Evolutionary conservation across 2,888 invertebrate species (phyloP).

Genomic region (Xylophagus ater): DNA sequence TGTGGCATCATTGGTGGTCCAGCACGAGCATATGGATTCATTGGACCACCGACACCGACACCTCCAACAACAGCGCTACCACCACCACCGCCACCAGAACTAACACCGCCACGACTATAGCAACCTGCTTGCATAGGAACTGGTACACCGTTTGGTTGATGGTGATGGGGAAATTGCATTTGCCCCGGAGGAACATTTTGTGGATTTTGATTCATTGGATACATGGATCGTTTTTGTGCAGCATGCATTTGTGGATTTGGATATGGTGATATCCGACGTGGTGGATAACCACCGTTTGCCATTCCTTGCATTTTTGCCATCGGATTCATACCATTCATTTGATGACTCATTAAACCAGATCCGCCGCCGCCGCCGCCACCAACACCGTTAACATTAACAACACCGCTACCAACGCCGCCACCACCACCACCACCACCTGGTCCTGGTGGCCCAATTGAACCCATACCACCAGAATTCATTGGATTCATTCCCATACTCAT

Average conservation of each 20-base stretch:
- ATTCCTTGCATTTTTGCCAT: conserved; percentile 48
- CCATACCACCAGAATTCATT: conserved; percentile 18
- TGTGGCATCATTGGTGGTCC: conserved; percentile 30
- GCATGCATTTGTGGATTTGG: conserved; percentile 78
- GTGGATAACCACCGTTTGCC: conserved; percentile 48
- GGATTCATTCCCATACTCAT: conserved; percentile 53
- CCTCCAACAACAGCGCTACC: too few species aligned
- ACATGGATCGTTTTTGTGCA: conserved; percentile 54
- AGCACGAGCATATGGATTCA: conserved; percentile 28
- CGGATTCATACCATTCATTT: conserved; percentile 55
- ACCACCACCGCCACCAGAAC: too few species aligned
- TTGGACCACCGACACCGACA: too few species aligned
- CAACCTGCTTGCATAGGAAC: conserved; percentile 43
- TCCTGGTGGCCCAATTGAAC: too few species aligned
- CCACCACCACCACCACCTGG: too few species aligned
- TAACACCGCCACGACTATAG: conserved; percentile 28
- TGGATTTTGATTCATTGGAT: conserved; percentile 45
- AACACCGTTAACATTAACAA: conserved; percentile 42
- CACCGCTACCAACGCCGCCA: conserved; percentile 18
- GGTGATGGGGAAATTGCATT: conserved; percentile 36
- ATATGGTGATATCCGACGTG: conserved; percentile 74
- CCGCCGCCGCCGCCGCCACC: conserved; percentile 51
- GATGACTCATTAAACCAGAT: conserved; percentile 47
- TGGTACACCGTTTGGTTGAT: conserved; percentile 34
- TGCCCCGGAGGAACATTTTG: conserved; percentile 43